Evolutionary conservation across 2,113 vertebrate genomes (phyloP).

Genomic region (Cercocebus atys): DNA sequence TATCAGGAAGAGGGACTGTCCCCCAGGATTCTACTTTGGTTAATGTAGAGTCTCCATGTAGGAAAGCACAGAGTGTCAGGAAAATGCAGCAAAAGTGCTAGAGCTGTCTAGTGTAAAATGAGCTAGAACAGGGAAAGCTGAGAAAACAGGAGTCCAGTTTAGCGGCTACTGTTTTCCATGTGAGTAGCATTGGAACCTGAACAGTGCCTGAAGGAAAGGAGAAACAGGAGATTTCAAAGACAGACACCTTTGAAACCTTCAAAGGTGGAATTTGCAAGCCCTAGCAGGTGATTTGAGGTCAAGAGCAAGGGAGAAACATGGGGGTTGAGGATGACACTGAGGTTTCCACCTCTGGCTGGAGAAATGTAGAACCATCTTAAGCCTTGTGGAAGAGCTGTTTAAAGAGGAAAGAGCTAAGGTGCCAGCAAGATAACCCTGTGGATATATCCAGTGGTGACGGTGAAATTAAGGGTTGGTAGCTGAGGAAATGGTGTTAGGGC

Average conservation of each 20-base stretch:
- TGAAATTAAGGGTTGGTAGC: background rate
- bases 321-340: background rate
- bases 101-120: background rate
- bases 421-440: background rate
- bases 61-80: background rate
- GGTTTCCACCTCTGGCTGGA: background rate
- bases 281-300: background rate
- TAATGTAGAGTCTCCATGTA: background rate
- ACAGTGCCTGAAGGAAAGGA: background rate
- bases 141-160: background rate
- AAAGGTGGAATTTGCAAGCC: background rate
- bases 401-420: background rate
- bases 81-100: background rate
- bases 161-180: background rate
- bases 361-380: background rate
- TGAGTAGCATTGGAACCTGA: background rate
- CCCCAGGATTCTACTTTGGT: background rate
- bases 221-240: background rate
- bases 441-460: background rate
- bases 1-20: background rate
- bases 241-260: background rate
- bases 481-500: background rate
- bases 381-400: background rate
- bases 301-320: background rate
- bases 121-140: background rate